Conservation (phyloP, 2,888 invertebrate species). For the Buathra laborator region DNA sequence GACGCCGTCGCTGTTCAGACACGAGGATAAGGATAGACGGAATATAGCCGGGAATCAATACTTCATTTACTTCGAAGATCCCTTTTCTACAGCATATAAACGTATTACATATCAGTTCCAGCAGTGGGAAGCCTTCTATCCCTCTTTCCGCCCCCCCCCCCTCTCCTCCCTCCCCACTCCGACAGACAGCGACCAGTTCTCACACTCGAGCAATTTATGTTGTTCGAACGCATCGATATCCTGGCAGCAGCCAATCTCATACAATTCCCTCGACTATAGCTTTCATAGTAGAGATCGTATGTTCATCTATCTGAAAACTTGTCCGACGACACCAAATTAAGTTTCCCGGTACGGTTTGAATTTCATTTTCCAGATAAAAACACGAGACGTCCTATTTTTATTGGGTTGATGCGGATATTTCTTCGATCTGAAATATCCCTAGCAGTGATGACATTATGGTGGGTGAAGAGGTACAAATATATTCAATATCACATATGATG, state of each 20-base stretch:
- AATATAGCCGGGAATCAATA: slow-evolving; percentile 55
- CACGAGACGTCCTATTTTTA: slow-evolving; percentile 5
- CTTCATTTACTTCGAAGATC: slow-evolving; percentile 55
- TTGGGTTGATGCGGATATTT: slow-evolving; percentile 22
- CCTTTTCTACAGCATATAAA: slow-evolving; percentile 56
- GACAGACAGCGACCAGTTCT: slow-evolving; percentile 39
- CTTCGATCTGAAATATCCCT: background rate
- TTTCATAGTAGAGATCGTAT: slow-evolving; percentile 15
- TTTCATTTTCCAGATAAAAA: slow-evolving; percentile 53
- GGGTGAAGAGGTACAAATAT: too few relatives aligned
- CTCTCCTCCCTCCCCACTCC: background rate
- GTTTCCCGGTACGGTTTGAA: slow-evolving; percentile 44
- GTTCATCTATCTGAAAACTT: slow-evolving; percentile 35
- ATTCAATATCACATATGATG: background rate
- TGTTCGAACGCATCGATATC: slow-evolving; percentile 52
- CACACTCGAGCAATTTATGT: slow-evolving; percentile 54
- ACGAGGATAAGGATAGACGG: slow-evolving; percentile 28
- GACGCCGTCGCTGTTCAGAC: slow-evolving; percentile 19
- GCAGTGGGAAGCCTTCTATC: slow-evolving; percentile 22
- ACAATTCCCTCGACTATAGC: slow-evolving; percentile 18
- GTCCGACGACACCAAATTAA: slow-evolving; percentile 58
- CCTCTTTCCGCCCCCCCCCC: slow-evolving; percentile 8
- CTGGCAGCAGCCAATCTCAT: slow-evolving; percentile 1
- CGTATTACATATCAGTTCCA: slow-evolving; percentile 57
- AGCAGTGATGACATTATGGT: slow-evolving; percentile 21